These are phyloP conservation scores for Montipora foliosa DNA, from an alignment of 64 coral and sea anemone genomes.

Conservation along the genomic window DNA sequence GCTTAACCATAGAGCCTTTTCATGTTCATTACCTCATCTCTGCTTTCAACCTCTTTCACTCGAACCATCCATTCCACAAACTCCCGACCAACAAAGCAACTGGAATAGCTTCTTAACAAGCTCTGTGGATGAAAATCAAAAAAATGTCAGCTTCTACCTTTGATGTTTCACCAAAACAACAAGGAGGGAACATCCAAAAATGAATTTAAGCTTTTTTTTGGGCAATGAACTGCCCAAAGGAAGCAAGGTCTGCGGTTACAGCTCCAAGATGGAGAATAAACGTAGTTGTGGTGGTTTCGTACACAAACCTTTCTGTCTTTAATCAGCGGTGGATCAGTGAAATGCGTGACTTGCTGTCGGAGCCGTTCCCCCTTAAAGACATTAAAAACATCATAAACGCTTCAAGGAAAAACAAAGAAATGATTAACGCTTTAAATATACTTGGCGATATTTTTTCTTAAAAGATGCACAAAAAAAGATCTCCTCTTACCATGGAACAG, in stretches of 20 bases:
- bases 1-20: not conserved
- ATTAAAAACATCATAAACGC: not conserved
- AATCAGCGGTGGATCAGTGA: constrained; percentile 90
- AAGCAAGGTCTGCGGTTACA: no score
- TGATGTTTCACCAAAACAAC: not conserved
- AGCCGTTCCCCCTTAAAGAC: constrained; percentile 79
- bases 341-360: constrained; percentile 71
- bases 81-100: constrained; percentile 86
- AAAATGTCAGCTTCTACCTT: not conserved
- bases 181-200: not conserved
- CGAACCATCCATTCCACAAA: constrained; percentile 93
- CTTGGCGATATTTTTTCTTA: no score
- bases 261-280: not conserved
- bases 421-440: not conserved
- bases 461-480: not conserved
- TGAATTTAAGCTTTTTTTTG: no score
- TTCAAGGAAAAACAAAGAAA: not conserved
- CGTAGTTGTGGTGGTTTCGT: not conserved
- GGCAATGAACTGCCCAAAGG: no score
- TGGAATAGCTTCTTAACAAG: constrained; percentile 79
- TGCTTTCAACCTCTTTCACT: constrained; percentile 72
- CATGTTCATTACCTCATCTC: constrained; percentile 53
- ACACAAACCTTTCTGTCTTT: constrained; percentile 93
- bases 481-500: constrained; percentile 41
- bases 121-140: constrained; percentile 56